Evolutionary conservation across 2,113 vertebrate species (phyloP).

Genomic region (Microtus pennsylvanicus): DNA sequence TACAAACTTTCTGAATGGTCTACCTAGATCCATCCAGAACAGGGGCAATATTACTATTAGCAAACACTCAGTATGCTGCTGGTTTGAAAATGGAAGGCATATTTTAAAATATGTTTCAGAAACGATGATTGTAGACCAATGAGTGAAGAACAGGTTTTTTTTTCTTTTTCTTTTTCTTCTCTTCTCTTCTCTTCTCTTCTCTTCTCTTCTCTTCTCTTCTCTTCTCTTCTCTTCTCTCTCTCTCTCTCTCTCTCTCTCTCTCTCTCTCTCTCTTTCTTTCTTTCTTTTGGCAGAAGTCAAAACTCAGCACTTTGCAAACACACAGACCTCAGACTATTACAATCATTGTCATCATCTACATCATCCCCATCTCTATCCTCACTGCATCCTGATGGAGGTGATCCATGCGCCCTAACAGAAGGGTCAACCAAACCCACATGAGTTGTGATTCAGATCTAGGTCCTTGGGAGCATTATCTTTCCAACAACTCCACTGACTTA

Average conservation of each 20-base stretch:
- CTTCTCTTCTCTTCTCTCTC: no score
- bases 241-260: no score
- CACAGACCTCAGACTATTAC: neutral
- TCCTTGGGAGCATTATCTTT: accelerated
- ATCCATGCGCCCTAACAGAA: neutral
- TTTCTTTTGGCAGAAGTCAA: neutral
- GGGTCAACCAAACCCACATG: neutral
- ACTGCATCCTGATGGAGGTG: neutral
- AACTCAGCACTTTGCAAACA: neutral
- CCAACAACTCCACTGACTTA: neutral
- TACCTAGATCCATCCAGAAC: neutral
- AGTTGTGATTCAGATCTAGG: neutral
- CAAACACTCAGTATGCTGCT: neutral
- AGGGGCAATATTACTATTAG: neutral
- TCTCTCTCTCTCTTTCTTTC: no score
- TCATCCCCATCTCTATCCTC: accelerated
- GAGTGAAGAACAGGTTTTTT: neutral
- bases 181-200: accelerated
- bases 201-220: no score
- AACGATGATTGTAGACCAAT: neutral
- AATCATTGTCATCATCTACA: neutral
- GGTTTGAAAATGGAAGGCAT: neutral
- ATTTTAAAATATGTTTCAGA: neutral
- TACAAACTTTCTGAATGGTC: neutral
- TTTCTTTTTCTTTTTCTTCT: neutral